Base-by-base conservation (phyloP, 2,797 vertebrate species). In the Danio kyathit region DNA sequence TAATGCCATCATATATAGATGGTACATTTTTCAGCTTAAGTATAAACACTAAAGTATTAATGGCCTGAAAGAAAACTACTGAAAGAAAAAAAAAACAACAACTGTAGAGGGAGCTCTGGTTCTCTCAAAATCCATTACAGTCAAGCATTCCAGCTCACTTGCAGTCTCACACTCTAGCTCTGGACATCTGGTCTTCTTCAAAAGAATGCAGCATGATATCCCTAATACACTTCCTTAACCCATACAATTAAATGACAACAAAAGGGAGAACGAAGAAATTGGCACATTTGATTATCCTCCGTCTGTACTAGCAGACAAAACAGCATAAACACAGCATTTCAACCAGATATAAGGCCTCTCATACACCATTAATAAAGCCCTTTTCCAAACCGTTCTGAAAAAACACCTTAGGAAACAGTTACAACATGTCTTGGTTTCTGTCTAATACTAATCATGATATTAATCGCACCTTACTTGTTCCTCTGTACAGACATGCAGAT, bases 71-170 rank as follows among this genome's bases (percentile, higher is more conserved):
- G 56, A 79, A 41, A 13, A 49, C 76, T 59, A 69, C 64, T 78
- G 7, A 56, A 16, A 56, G 56, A 56, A 56, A 49, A 67, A 56
- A 56, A 56, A 56, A 49, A 67, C 29, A 16, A 29, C 29, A 52
- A 29, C 52, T 69, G 64, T 69, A 67, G 76, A 78, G 21, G 76
- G 54, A 59, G 52, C 21, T 1, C 6, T 41, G 8, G 16, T 70
- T 21, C 54, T 60, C 44, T 70, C 43, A 48, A 70, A 78, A 59
- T 7, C 21, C 14, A 16, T 51, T 49, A 11, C 11, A 69, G 63
- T 67, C 52, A 52, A 77, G 65, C 44, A 9, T 13, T 79, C 76
- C 56, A 71, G 76, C 66, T 52, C 56, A 41, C 11, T 71, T 71
- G 43, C n/a, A 21, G 46, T 48, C 66, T 40, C 65, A 78, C 43